Evolutionary conservation across 1,140 invertebrate species (phyloP).

Genomic region (Polypedilum vanderplanki): DNA sequence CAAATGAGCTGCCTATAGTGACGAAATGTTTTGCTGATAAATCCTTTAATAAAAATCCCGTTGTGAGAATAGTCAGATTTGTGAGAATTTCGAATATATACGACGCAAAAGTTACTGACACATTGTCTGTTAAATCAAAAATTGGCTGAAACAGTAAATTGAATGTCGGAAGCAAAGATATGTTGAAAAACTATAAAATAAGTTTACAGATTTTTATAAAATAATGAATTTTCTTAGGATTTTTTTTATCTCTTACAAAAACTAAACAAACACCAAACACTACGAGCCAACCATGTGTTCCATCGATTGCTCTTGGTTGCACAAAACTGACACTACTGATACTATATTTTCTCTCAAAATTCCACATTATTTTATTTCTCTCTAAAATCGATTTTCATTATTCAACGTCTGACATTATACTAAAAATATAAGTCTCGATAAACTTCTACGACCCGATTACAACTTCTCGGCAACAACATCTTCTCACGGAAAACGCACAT

Average conservation of each 20-base stretch:
- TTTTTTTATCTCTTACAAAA: background rate
- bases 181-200: background rate
- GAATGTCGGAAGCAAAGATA: background rate
- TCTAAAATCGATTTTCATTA: background rate
- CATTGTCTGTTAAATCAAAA: background rate
- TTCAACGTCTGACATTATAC: background rate
- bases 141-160: background rate
- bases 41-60: background rate
- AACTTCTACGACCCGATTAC: background rate
- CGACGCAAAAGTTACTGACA: background rate
- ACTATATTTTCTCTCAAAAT: background rate
- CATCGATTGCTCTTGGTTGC: background rate
- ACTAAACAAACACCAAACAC: background rate
- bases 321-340: background rate
- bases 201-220: background rate
- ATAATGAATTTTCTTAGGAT: too few species aligned
- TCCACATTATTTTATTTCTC: background rate
- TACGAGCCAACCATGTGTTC: background rate
- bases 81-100: background rate
- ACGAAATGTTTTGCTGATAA: background rate
- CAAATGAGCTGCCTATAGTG: background rate
- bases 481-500: too few species aligned
- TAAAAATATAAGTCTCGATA: background rate
- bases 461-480: background rate
- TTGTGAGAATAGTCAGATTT: background rate